Conservation (phyloP, 2,888 invertebrate genomes). For the Mallateleia sp. region DNA sequence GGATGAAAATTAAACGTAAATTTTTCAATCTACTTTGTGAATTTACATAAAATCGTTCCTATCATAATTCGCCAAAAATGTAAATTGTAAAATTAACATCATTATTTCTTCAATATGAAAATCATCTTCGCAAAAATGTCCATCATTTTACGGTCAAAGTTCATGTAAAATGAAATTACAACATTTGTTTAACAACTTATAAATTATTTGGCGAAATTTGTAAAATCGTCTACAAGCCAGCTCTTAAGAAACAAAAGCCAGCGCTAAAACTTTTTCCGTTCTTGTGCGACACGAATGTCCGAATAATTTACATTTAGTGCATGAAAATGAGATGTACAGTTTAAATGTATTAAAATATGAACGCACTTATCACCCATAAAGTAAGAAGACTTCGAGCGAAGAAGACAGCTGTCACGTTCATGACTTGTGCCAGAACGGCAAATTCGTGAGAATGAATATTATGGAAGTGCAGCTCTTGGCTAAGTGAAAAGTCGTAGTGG, state of each 20-base stretch:
- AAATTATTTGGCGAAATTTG: constrained; percentile 17
- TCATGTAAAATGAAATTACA: constrained; percentile 17
- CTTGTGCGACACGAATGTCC: constrained; percentile 41
- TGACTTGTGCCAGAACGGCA: constrained; percentile 61
- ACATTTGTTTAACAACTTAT: not conserved
- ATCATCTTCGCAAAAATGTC: constrained; percentile 8
- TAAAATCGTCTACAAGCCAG: constrained; percentile 10
- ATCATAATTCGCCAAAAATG: too few species aligned
- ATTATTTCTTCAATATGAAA: constrained; percentile 14
- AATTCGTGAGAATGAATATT: constrained; percentile 74
- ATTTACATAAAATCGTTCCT: too few species aligned
- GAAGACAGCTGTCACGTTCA: constrained; percentile 73
- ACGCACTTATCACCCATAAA: constrained; percentile 69
- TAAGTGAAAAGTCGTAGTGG: constrained; percentile 74
- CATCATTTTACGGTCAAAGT: not conserved
- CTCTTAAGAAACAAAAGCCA: constrained; percentile 8
- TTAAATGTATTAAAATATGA: constrained; percentile 71
- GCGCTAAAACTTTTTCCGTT: not conserved
- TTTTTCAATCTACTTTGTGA: too few species aligned
- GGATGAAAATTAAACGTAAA: too few species aligned
- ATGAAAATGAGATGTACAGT: constrained; percentile 55
- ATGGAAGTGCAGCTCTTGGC: constrained; percentile 58
- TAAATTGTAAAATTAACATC: not conserved
- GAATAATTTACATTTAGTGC: constrained; percentile 65
- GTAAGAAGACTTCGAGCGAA: constrained; percentile 69